These are phyloP conservation scores for Pangasius krempfi DNA, from an alignment of 2,797 vertebrate genomes.

Conservation along the genomic window DNA sequence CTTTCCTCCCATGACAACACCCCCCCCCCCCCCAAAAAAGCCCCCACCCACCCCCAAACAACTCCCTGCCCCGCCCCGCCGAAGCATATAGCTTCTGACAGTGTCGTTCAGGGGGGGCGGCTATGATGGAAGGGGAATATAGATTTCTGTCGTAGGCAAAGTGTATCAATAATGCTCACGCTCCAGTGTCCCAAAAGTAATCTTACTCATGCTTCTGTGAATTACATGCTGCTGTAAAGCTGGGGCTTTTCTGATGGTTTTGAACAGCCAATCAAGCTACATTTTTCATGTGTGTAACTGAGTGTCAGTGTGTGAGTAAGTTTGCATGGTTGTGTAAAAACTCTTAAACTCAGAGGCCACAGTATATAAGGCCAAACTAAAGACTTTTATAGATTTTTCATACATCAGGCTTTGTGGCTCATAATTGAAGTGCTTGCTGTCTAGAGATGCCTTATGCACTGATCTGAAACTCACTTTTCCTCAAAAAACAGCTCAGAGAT, in stretches of 20 bases:
- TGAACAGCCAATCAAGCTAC: slow-evolving; percentile 25
- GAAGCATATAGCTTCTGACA: slow-evolving; percentile 37
- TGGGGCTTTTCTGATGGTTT: slow-evolving; percentile 54
- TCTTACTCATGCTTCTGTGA: slow-evolving; percentile 24
- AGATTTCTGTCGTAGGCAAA: slow-evolving; percentile 42
- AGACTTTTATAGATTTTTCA: slow-evolving; percentile 17
- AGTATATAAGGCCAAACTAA: background rate
- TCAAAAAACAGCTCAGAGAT: background rate
- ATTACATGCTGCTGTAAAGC: slow-evolving; percentile 32
- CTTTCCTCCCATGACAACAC: background rate
- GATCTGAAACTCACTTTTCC: background rate
- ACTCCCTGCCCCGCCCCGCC: background rate
- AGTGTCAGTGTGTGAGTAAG: background rate
- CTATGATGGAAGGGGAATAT: slow-evolving; percentile 25
- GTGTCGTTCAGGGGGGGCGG: background rate
- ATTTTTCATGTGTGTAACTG: background rate
- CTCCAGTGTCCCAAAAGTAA: slow-evolving; percentile 48
- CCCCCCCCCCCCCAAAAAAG: too few species aligned
- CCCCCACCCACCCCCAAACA: too few species aligned
- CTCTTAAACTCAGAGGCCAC: background rate
- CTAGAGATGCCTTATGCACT: background rate
- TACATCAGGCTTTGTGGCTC: background rate
- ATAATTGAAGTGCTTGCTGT: background rate
- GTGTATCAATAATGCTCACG: slow-evolving; percentile 46
- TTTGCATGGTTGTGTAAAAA: background rate